Evolutionary conservation across 1,140 invertebrate genomes (phyloP).

Genomic region (Rhopalosiphum maidis): DNA sequence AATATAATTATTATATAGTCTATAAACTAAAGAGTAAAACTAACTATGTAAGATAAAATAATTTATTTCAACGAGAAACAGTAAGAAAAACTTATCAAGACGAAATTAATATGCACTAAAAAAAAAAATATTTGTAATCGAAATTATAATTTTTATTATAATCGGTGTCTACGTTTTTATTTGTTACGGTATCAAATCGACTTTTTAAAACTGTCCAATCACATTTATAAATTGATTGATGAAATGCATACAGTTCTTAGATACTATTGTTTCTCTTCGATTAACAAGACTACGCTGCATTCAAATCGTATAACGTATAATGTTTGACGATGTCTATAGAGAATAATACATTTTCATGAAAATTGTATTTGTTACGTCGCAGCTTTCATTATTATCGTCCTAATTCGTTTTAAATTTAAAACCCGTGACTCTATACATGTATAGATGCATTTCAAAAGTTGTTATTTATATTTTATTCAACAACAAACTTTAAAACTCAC

Average conservation of each 20-base stretch:
- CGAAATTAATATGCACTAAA: too few species aligned
- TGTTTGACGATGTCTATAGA: neutral
- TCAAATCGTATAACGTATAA: neutral
- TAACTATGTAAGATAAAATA: too few species aligned
- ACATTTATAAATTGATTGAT: neutral
- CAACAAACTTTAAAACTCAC: neutral
- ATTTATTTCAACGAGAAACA: too few species aligned
- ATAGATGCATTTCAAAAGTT: neutral
- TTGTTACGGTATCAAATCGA: neutral
- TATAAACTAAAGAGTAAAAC: too few species aligned
- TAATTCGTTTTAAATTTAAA: constrained; percentile 6
- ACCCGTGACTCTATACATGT: neutral
- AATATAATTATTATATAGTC: too few species aligned
- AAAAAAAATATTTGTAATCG: neutral
- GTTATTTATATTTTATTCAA: neutral
- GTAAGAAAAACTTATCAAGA: too few species aligned
- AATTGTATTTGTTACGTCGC: neutral
- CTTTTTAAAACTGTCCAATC: neutral
- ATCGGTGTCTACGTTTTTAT: neutral
- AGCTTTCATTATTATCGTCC: neutral
- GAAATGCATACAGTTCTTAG: neutral
- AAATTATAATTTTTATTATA: neutral
- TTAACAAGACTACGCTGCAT: neutral
- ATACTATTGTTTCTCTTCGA: neutral
- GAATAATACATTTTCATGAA: neutral